These are phyloP conservation scores for Sebastolobus altivelis DNA, from an alignment of 2,797 vertebrate genomes.

Conservation along the genomic window DNA sequence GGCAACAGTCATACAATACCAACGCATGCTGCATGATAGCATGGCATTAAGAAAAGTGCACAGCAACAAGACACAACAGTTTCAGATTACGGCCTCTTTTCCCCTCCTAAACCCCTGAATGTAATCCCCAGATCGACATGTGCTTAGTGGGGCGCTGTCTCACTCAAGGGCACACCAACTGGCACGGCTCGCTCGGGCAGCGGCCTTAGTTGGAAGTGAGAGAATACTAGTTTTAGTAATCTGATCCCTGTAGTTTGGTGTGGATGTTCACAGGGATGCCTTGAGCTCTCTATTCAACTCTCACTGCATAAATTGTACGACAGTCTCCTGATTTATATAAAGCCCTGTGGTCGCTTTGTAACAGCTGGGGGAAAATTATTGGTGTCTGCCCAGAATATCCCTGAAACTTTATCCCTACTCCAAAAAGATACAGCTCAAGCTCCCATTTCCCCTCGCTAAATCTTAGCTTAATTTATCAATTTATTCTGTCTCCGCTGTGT, in stretches of 20 bases:
- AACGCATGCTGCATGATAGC: constrained; percentile 69
- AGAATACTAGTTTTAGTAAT: constrained; percentile 76
- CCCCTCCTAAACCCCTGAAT: constrained; percentile 78
- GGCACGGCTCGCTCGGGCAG: constrained; percentile 69
- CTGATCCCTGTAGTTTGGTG: constrained; percentile 68
- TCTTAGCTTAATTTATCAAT: constrained; percentile 72
- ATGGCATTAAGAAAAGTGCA: constrained; percentile 79
- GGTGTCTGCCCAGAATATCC: constrained; percentile 74
- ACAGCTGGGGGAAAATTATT: constrained; percentile 78
- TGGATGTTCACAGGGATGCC: constrained; percentile 66
- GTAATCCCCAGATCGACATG: constrained; percentile 83
- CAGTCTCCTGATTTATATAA: constrained; percentile 78
- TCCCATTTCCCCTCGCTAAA: constrained; percentile 75
- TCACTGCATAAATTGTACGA: constrained; percentile 65
- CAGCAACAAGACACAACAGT: constrained; percentile 86
- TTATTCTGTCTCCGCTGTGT: constrained; percentile 45
- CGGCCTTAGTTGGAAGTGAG: constrained; percentile 78
- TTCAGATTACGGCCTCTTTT: constrained; percentile 83
- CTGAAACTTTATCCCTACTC: constrained; percentile 67
- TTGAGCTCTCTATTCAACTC: constrained; percentile 65
- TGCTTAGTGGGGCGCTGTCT: constrained; percentile 78
- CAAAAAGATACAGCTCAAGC: constrained; percentile 50
- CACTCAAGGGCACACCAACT: constrained; percentile 85
- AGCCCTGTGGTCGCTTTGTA: constrained; percentile 75
- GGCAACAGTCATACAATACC: constrained; percentile 76